These are phyloP conservation scores for Anadara kagoshimensis DNA, from an alignment of 1,140 invertebrate genomes.

Conservation along the genomic window DNA sequence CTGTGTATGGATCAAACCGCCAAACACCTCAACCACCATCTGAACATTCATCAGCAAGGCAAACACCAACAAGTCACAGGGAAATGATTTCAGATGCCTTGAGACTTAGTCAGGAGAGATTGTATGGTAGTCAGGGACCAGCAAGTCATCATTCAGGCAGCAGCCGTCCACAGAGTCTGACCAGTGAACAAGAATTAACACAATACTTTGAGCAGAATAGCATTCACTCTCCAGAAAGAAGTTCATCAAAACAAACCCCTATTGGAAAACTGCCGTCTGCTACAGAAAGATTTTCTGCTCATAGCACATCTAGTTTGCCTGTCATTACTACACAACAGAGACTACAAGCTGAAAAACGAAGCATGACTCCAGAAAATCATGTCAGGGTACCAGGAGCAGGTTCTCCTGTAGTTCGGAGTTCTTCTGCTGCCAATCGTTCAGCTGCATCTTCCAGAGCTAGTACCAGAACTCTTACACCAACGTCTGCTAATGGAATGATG, in stretches of 20 bases:
- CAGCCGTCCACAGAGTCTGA: conserved; percentile 50
- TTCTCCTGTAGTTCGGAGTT: conserved; percentile 12
- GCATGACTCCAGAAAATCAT: conserved; percentile 53
- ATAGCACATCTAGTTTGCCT: conserved; percentile 53
- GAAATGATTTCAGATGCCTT: conserved; percentile 39
- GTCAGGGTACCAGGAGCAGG: conserved; percentile 45
- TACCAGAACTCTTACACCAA: conserved; percentile 51
- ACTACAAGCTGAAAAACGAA: conserved; percentile 41
- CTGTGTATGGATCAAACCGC: conserved; percentile 32
- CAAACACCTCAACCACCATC: conserved; percentile 26
- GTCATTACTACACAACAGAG: conserved; percentile 43
- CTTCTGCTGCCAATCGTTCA: conserved; percentile 9
- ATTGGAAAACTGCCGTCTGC: conserved; percentile 6
- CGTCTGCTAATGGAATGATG: not conserved
- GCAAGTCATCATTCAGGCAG: conserved; percentile 17
- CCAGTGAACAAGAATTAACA: conserved; percentile 63
- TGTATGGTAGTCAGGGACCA: conserved; percentile 42
- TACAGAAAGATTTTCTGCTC: conserved; percentile 20
- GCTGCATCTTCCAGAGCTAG: conserved; percentile 41
- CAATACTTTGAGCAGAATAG: conserved; percentile 47
- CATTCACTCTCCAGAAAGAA: not conserved
- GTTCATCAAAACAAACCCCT: conserved; percentile 19
- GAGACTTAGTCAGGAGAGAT: conserved; percentile 46
- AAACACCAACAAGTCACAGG: conserved; percentile 22
- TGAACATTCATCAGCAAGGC: conserved; percentile 30